Percentiles rank a stretch among this genome's conserved stretches.
phyloP scores from a whole-genome alignment of 2,113 vertebrate species.

The Loxodonta africana region DNA sequence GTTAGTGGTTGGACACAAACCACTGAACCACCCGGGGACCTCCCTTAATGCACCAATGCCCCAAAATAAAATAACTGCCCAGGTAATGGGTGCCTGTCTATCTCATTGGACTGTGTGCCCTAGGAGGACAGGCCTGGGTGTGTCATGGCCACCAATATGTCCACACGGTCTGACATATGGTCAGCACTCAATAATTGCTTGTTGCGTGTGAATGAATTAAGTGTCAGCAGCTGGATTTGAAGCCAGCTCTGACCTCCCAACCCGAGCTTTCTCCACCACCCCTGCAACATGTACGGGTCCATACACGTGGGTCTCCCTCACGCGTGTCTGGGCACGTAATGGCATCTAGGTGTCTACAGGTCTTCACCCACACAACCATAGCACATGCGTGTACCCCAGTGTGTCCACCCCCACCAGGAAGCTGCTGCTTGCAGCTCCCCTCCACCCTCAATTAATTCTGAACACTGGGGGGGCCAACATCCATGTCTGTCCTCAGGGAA shows the following conservation, averaged over 20 bases:
- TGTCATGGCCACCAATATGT: not conserved
- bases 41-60: not conserved
- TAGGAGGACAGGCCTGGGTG: not conserved
- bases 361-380: not conserved
- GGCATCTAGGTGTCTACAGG: not conserved
- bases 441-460: fast-evolving
- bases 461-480: not conserved
- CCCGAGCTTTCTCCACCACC: not conserved
- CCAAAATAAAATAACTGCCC: not conserved
- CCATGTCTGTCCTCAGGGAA: not conserved
- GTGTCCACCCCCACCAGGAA: no score
- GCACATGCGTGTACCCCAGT: not conserved
- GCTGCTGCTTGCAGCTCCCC: not conserved
- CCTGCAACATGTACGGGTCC: fast-evolving
- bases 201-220: no score
- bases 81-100: not conserved
- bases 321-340: fast-evolving
- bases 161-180: fast-evolving
- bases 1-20: no score
- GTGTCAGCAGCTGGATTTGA: not conserved
- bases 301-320: not conserved
- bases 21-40: no score
- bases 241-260: not conserved
- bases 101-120: fast-evolving
- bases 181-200: not conserved